phyloP scores from a whole-genome alignment of 53 echinoderm and acorn worm species.

The Astropecten irregularis region DNA sequence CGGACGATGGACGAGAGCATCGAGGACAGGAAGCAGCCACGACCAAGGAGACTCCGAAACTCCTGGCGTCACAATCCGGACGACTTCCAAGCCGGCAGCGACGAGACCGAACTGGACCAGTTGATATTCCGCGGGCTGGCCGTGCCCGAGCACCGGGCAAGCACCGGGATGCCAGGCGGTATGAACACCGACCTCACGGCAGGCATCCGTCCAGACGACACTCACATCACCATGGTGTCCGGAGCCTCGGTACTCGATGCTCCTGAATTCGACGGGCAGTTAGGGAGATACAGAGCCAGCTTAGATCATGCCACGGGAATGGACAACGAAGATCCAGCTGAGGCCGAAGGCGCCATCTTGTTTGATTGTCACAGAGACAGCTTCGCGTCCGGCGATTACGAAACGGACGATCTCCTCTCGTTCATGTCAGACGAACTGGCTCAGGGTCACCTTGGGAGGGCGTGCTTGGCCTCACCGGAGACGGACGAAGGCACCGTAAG shows the following conservation, averaged over 20 bases:
- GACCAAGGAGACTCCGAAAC: background rate
- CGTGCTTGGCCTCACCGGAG: slow-evolving; percentile 46
- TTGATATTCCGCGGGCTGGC: background rate
- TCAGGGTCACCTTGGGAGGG: slow-evolving; percentile 41
- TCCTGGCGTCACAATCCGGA: slow-evolving; percentile 9
- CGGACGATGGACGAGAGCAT: slow-evolving; percentile 55
- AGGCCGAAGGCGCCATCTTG: background rate
- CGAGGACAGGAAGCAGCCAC: slow-evolving; percentile 11
- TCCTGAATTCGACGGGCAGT: background rate
- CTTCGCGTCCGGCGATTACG: slow-evolving; percentile 35
- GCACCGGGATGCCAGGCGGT: background rate
- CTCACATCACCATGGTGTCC: slow-evolving; percentile 10
- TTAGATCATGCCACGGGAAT: background rate
- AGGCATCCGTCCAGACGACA: background rate
- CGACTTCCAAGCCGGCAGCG: slow-evolving; percentile 7
- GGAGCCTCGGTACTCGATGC: background rate
- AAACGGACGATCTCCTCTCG: slow-evolving; percentile 41
- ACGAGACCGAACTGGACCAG: slow-evolving; percentile 38
- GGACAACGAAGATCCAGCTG: background rate
- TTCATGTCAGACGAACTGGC: slow-evolving; percentile 56
- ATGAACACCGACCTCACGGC: background rate
- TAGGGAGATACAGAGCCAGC: no score
- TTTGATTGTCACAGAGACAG: slow-evolving; percentile 39
- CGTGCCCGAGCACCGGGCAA: background rate
- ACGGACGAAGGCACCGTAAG: slow-evolving; percentile 38